Conservation (phyloP, 2,797 vertebrate genomes). For the Anabas testudineus region DNA sequence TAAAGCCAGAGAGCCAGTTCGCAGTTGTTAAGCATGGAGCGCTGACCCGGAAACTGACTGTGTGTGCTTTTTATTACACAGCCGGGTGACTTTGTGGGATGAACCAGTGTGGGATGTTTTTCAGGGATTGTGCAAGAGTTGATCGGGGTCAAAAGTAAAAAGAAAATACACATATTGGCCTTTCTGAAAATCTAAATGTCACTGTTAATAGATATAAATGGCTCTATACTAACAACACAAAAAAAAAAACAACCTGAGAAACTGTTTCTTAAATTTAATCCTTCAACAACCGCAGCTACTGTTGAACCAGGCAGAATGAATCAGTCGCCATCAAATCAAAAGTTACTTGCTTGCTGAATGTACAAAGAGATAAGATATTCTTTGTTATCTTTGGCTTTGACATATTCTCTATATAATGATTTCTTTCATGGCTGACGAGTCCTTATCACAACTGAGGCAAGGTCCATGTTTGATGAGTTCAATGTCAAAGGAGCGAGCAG, state of each 20-base stretch:
- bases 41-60: conserved; percentile 61
- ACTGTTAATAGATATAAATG: background rate
- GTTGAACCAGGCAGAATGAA: background rate
- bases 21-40: conserved; percentile 65
- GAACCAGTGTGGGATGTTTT: conserved; percentile 14
- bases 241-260: background rate
- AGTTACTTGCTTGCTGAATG: conserved; percentile 19
- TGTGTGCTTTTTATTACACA: conserved; percentile 53
- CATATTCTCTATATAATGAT: conserved; percentile 29
- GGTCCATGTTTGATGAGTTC: conserved; percentile 64
- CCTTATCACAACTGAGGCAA: conserved; percentile 60
- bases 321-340: conserved; percentile 12
- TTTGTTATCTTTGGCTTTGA: conserved; percentile 54
- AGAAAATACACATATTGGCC: background rate
- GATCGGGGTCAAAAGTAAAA: background rate
- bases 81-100: conserved; percentile 41
- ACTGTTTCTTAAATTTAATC: conserved; percentile 2
- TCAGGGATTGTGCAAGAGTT: conserved; percentile 9
- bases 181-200: background rate
- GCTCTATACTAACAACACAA: background rate
- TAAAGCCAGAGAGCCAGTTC: conserved; percentile 60
- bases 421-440: conserved; percentile 15
- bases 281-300: background rate
- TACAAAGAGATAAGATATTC: conserved; percentile 69
- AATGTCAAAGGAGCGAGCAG: conserved; percentile 40